phyloP scores from a whole-genome alignment of 1,140 invertebrate genomes.

The Diprion similis region DNA sequence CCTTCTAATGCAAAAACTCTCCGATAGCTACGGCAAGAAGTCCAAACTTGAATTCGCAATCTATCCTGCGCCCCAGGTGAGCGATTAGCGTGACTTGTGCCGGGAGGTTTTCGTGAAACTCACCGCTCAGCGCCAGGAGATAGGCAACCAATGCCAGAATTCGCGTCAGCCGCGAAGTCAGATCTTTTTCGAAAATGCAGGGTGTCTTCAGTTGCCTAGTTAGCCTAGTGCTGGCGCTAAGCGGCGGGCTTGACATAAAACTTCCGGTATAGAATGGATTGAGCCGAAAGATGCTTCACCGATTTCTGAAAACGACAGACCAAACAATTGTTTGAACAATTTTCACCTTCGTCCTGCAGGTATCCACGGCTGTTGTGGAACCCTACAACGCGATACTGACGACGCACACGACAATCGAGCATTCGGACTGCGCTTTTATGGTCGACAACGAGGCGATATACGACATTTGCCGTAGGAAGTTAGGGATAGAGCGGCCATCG shows the following conservation, averaged over 20 bases:
- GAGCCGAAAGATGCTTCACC: no score
- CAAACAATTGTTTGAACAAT: neutral
- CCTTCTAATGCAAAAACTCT: constrained; percentile 76
- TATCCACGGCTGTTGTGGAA: constrained; percentile 67
- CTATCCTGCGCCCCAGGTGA: constrained; percentile 80
- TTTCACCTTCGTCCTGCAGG: neutral
- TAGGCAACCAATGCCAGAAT: no score
- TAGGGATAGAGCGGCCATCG: constrained; percentile 69
- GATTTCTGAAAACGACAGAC: no score
- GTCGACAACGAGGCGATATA: constrained; percentile 79
- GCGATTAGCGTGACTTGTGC: neutral
- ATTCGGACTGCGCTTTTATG: constrained; percentile 79
- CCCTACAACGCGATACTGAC: constrained; percentile 63
- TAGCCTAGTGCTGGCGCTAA: no score
- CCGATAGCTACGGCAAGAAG: constrained; percentile 77
- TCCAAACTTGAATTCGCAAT: constrained; percentile 80
- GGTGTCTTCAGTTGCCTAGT: no score
- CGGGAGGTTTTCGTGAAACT: no score
- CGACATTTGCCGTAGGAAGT: constrained; percentile 70
- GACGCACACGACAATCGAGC: constrained; percentile 70
- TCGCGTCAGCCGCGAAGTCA: no score
- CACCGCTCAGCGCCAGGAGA: no score
- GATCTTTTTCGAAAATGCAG: no score
- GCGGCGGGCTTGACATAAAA: no score
- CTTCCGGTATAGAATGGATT: no score